phyloP scores from a whole-genome alignment of 2,113 vertebrate genomes.

The Carassius auratus region DNA sequence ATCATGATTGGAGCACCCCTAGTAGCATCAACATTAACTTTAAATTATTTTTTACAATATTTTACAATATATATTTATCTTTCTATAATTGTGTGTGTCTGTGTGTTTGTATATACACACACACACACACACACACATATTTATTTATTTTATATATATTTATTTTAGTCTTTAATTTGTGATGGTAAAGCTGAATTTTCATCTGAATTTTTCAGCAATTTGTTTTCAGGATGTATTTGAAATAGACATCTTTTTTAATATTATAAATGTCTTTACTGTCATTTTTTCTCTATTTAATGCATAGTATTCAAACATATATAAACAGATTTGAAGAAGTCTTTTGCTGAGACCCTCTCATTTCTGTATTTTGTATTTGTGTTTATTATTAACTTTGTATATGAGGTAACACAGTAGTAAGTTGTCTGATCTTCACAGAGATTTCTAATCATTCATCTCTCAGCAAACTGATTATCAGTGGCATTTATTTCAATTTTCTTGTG shows the following conservation, averaged over 20 bases:
- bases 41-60: too few species aligned
- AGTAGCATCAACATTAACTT: neutral
- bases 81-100: too few species aligned
- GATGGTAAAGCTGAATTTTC: too few species aligned
- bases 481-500: slow-evolving; percentile 25
- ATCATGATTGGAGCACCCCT: too few species aligned
- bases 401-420: neutral
- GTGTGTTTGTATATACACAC: too few species aligned
- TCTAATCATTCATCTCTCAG: slow-evolving; percentile 28
- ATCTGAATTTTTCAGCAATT: too few species aligned
- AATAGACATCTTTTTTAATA: neutral
- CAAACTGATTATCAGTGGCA: neutral
- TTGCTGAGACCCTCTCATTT: neutral
- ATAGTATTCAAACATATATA: neutral
- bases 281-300: neutral
- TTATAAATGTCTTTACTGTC: neutral
- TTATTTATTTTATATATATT: neutral
- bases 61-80: too few species aligned
- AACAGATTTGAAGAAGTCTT: neutral
- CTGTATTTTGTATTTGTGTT: slow-evolving; percentile 16
- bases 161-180: too few species aligned
- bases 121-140: too few species aligned
- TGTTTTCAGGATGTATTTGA: neutral
- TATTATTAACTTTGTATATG: slow-evolving; percentile 19
- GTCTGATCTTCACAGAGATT: slow-evolving; percentile 21